A percentile compares a stretch with the other conserved stretches of the same genome.
phyloP scores from a whole-genome alignment of 2,797 vertebrate species.

The Valencia hispanica region DNA sequence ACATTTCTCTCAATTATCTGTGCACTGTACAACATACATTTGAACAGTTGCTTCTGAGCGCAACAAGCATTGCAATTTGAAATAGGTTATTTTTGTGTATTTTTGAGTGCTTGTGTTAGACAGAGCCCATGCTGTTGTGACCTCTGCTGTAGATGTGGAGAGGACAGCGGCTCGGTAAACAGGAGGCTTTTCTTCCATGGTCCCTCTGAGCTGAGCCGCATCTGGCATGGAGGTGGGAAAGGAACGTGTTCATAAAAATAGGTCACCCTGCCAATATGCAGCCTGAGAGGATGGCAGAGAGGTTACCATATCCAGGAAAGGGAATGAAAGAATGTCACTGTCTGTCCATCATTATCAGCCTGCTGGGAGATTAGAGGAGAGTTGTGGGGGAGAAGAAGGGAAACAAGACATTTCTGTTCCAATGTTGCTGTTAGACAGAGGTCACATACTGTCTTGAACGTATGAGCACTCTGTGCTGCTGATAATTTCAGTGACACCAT shows the following conservation, averaged over 20 bases:
- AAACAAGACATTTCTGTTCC: slow-evolving; percentile 36
- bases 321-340: slow-evolving; percentile 36
- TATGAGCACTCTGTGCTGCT: slow-evolving; percentile 22
- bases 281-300: slow-evolving; percentile 61
- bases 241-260: slow-evolving; percentile 71
- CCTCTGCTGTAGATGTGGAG: slow-evolving; percentile 64
- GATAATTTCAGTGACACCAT: slow-evolving; percentile 60
- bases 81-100: not conserved
- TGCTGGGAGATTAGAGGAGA: slow-evolving; percentile 52
- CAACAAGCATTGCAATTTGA: not conserved
- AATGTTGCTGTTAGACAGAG: slow-evolving; percentile 49
- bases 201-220: slow-evolving; percentile 60
- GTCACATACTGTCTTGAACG: slow-evolving; percentile 54
- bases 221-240: slow-evolving; percentile 63
- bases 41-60: not conserved
- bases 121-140: slow-evolving; percentile 46
- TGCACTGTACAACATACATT: not conserved
- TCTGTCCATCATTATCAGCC: slow-evolving; percentile 56
- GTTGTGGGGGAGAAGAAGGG: slow-evolving; percentile 15
- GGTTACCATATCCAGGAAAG: slow-evolving; percentile 51
- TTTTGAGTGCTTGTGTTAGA: slow-evolving; percentile 22
- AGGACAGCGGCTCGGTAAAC: slow-evolving; percentile 61
- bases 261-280: slow-evolving; percentile 69
- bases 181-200: slow-evolving; percentile 55
- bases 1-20: slow-evolving; percentile 8